phyloP scores from a whole-genome alignment of 2,888 invertebrate genomes.

The Lymantria monacha region DNA sequence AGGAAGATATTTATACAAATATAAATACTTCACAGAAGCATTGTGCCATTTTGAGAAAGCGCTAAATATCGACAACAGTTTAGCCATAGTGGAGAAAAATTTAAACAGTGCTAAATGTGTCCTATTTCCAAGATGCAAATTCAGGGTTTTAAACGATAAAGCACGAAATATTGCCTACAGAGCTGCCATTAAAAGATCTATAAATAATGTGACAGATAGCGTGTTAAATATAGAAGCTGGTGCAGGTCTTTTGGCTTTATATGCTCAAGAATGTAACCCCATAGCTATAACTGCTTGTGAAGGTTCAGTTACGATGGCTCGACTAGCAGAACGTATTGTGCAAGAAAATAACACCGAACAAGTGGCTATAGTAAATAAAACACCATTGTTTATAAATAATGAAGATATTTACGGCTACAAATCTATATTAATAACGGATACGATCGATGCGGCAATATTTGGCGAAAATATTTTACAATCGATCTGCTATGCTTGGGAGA shows the following conservation, averaged over 20 bases:
- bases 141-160: neutral
- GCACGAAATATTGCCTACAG: neutral
- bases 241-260: conserved; percentile 79
- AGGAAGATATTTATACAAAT: neutral
- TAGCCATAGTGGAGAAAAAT: neutral
- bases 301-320: conserved; percentile 9
- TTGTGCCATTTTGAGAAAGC: neutral
- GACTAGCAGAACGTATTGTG: conserved; percentile 17
- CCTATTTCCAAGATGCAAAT: neutral
- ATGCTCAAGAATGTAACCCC: conserved; percentile 76
- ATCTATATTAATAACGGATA: conserved; percentile 18
- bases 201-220: conserved; percentile 13
- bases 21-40: neutral
- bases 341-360: conserved; percentile 13
- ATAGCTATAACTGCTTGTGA: conserved; percentile 25
- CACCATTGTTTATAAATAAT: conserved; percentile 5
- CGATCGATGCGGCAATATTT: conserved; percentile 19
- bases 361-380: conserved; percentile 13
- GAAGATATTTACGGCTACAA: conserved; percentile 9
- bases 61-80: neutral
- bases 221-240: conserved; percentile 20
- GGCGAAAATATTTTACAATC: conserved; percentile 67
- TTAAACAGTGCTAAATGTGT: neutral
- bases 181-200: conserved; percentile 14
- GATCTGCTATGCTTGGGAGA: conserved; percentile 83